Evolutionary conservation across 2,113 vertebrate species (phyloP), one percentile per base, ranked within the genome.

Genomic region (Oceanodroma tethys): DNA sequence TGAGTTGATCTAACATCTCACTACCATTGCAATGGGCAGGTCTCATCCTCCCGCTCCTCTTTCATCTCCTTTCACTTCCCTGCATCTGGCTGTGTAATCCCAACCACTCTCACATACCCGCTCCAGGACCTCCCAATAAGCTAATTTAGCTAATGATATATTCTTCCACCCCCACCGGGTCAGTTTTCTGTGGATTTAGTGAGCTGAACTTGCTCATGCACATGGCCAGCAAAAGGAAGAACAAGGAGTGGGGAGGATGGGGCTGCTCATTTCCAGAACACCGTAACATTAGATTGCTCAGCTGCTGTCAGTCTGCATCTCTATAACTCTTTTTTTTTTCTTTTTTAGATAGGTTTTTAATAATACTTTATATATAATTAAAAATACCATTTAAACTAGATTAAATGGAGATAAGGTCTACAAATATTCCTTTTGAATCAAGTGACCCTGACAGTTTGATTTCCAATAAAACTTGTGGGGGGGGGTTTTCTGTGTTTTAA

Each of bases 151-250:
- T 76, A 86, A 76, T 60, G 2, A 38, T 43, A 30, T 34, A 38
- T 20, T 55, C n/a, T 74, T 2, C 19, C 16, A 50, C 22, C 11
- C 8, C 3, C 4, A 45, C 5, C 0, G 1, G 27, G 6, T 53
- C 71, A 76, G 34, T 68, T 82, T 88, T 53, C n/a, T 62, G 27
- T 18, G 80, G 34, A 86, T 60, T 68, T 60, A 43, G 52, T 42
- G 17, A 86, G 10, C 10, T 36, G 16, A 90, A 56, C 7, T 86
- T 83, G 16, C 5, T 85, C 10, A 14, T 10, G 13, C 14, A 45
- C 5, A 6, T 16, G 27, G 16, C 19, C 18, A 83, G 25, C 36
- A 80, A 75, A 83, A 95, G 7, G 14, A 92, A 75, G 21, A 68
- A 56, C 11, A 21, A 72, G 9, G 16, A 67, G 9, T 21, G 12